phyloP scores from a whole-genome alignment of 2,797 vertebrate species.

The Phoxinus dragarum region DNA sequence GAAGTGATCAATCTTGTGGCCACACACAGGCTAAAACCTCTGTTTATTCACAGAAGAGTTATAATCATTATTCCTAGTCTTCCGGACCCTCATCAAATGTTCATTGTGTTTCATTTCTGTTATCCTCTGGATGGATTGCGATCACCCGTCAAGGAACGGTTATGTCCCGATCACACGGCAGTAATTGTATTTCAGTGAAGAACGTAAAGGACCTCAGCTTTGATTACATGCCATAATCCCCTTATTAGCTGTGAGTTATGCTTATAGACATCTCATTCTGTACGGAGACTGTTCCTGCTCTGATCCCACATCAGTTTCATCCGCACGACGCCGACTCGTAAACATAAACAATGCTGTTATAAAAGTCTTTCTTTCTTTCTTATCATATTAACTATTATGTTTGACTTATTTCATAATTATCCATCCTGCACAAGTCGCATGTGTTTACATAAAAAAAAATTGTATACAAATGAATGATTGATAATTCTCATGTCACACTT shows the following conservation, averaged over 20 bases:
- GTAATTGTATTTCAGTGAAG: constrained; percentile 62
- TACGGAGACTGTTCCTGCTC: constrained; percentile 25
- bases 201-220: constrained; percentile 45
- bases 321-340: too few relatives aligned
- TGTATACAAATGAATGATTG: too few relatives aligned
- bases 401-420: too few relatives aligned
- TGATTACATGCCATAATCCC: constrained; percentile 67
- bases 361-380: background rate
- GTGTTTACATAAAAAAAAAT: too few relatives aligned
- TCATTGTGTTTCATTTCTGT: constrained; percentile 50
- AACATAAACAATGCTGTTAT: background rate
- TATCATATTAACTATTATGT: too few relatives aligned
- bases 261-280: constrained; percentile 33
- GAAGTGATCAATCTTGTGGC: constrained; percentile 10
- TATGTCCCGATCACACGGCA: constrained; percentile 43
- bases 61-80: constrained; percentile 34
- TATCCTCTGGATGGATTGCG: constrained; percentile 56
- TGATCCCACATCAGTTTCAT: constrained; percentile 26
- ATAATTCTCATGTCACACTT: too few relatives aligned
- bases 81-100: constrained; percentile 15
- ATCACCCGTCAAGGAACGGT: constrained; percentile 59
- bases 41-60: constrained; percentile 33
- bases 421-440: too few relatives aligned
- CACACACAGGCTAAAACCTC: constrained; percentile 9
- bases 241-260: constrained; percentile 66